A percentile compares a stretch with the other conserved stretches of the same genome.
Conservation (phyloP, 2,888 invertebrate genomes). For the Priocnemis perturbator region DNA sequence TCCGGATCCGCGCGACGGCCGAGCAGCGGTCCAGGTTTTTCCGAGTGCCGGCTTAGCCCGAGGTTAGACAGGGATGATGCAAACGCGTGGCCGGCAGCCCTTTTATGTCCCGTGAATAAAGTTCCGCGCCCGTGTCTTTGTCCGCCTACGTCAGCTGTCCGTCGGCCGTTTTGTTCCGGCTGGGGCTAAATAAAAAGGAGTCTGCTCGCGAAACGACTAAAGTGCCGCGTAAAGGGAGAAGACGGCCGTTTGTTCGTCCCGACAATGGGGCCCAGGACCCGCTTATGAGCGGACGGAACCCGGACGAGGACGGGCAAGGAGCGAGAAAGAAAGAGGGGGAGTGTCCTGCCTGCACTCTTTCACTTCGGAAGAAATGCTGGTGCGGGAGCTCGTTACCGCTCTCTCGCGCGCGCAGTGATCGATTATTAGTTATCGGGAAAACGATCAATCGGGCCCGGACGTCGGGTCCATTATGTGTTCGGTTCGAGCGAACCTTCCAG, state of each 20-base stretch:
- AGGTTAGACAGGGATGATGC: no score
- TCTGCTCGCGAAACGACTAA: slow-evolving; percentile 12
- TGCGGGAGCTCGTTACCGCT: no score
- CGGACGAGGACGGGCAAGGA: not conserved
- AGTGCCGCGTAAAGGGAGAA: slow-evolving; percentile 14
- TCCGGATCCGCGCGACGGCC: no score
- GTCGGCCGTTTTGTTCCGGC: slow-evolving; percentile 49
- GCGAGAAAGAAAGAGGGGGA: not conserved
- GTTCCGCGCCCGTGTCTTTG: slow-evolving; percentile 51
- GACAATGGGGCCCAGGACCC: slow-evolving; percentile 4
- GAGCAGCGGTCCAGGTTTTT: no score
- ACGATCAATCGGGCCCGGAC: slow-evolving; percentile 27
- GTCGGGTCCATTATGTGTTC: not conserved
- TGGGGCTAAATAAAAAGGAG: slow-evolving; percentile 34
- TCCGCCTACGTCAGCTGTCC: slow-evolving; percentile 56
- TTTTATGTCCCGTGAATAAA: slow-evolving; percentile 50
- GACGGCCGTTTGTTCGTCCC: slow-evolving; percentile 5
- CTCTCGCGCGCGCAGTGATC: slow-evolving; percentile 14
- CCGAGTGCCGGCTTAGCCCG: no score
- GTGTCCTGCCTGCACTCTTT: not conserved
- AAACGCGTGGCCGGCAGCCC: slow-evolving; percentile 33
- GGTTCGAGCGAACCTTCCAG: not conserved
- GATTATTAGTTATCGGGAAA: slow-evolving; percentile 40
- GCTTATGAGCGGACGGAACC: not conserved
- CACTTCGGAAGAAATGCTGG: no score